Percentiles rank a stretch among this genome's conserved stretches.
Conservation (phyloP, 2,797 vertebrate species). For the Hylomyscus alleni region DNA sequence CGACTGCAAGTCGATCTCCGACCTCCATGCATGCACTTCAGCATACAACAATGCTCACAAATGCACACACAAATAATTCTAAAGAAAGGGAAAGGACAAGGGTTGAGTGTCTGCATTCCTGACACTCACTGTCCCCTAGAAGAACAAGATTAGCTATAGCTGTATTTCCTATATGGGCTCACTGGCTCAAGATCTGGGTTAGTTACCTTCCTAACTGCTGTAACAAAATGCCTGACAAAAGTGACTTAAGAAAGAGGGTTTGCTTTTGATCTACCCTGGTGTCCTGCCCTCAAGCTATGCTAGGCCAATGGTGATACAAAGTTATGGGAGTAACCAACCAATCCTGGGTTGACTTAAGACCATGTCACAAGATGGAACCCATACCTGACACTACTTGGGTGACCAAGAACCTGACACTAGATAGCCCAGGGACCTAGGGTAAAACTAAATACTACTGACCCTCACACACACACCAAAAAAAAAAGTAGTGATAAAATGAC, state of each 20-base stretch:
- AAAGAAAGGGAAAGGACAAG: background rate
- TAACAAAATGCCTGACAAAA: background rate
- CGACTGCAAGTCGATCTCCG: background rate
- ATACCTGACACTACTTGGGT: background rate
- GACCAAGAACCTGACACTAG: background rate
- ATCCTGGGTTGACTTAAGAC: background rate
- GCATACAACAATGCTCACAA: background rate
- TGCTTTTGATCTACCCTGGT: background rate
- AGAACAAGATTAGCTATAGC: background rate
- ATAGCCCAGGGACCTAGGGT: background rate
- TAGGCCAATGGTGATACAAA: background rate
- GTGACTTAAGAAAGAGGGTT: background rate
- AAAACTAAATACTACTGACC: background rate
- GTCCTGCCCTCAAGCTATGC: background rate
- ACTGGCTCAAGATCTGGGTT: background rate
- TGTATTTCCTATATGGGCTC: background rate
- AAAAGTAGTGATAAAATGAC: background rate
- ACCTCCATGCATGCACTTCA: background rate
- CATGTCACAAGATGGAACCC: background rate
- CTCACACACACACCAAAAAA: too few relatives aligned
- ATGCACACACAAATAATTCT: background rate
- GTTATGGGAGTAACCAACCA: background rate
- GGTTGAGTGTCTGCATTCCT: background rate
- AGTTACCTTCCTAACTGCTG: background rate
- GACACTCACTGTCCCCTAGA: background rate